Evolutionary conservation across 2,113 vertebrate genomes (phyloP).

Genomic region (Rhizomys pruinosus): DNA sequence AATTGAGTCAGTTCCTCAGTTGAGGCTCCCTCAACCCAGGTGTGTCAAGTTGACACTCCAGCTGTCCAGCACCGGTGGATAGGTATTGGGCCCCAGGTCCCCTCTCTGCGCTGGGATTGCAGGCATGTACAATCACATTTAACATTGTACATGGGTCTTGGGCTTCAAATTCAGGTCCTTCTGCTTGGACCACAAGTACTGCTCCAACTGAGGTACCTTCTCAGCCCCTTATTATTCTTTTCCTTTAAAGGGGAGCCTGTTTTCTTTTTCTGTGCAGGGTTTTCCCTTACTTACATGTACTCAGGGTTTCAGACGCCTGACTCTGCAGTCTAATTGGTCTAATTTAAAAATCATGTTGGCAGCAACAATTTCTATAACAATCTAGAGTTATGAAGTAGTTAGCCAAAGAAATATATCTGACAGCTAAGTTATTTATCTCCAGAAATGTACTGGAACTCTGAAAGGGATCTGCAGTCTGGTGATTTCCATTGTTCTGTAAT

Average conservation of each 20-base stretch:
- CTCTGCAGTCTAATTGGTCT: conserved; percentile 59
- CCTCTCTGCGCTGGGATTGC: not conserved
- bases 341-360: conserved; percentile 76
- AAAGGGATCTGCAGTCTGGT: conserved; percentile 25
- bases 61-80: too few species aligned
- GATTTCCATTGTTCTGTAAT: not conserved
- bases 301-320: conserved; percentile 15
- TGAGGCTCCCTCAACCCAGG: too few species aligned
- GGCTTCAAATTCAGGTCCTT: not conserved
- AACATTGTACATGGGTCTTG: too few species aligned
- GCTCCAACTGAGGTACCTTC: not conserved
- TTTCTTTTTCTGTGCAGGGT: conserved; percentile 27
- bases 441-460: conserved; percentile 51
- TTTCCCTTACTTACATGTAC: not conserved
- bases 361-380: conserved; percentile 73
- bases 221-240: not conserved
- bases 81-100: too few species aligned
- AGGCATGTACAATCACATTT: too few species aligned
- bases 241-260: not conserved
- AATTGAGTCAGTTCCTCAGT: too few species aligned
- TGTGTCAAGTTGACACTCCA: too few species aligned
- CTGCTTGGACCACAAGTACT: not conserved
- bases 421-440: conserved; percentile 62
- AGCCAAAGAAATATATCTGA: conserved; percentile 57
- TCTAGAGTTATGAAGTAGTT: conserved; percentile 61